Evolutionary conservation across 2,113 vertebrate species (phyloP), one percentile per base, ranked within the genome.

Genomic region (Orycteropus afer): DNA sequence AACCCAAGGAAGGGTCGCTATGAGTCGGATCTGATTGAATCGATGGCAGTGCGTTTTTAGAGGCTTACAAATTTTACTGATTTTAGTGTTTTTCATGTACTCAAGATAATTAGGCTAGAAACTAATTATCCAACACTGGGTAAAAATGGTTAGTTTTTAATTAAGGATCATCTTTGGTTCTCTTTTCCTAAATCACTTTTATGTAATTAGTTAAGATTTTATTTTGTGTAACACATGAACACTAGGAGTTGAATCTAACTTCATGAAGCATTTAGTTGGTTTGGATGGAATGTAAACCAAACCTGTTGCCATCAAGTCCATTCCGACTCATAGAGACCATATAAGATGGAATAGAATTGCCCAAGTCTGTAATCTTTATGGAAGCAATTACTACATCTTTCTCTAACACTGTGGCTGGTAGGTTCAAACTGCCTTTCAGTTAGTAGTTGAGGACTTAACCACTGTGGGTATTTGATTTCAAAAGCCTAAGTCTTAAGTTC

Each of bases 91-190:
- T 93, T 85, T 65, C 87, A 89, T 89, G 34, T 25, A 83, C 20
- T 90, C 15, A 88, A 82, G 69, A 74, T 88, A 93, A 45, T 34
- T 95, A 55, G 53, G 11, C 53, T 94, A 67, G 57, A 91, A 94
- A 88, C 57, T 81, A 82, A 81, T 51, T 85, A 91, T 18, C 78
- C 57, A 94, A 91, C 65, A 85, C 14, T 73, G 23, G 11, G 10
- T 84, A 95, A 91, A 40, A 92, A 13, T 88, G 45, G 53, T 32
- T 85, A 29, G 37, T 81, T 91, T 90, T 88, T 77, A 91, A 73
- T 76, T 93, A 80, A 86, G 55, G 18, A 53, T 79, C 76, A 86
- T 3, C 34, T 90, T 57, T 32, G n/a, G 22, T 80, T 76, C 42
- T 87, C 81, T 71, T 89, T 37, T 40, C 63, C 40, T 51, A 17